These are phyloP conservation scores for Notoglanidium macrostoma DNA, from an alignment of 2,797 vertebrate species.

Conservation along the genomic window DNA sequence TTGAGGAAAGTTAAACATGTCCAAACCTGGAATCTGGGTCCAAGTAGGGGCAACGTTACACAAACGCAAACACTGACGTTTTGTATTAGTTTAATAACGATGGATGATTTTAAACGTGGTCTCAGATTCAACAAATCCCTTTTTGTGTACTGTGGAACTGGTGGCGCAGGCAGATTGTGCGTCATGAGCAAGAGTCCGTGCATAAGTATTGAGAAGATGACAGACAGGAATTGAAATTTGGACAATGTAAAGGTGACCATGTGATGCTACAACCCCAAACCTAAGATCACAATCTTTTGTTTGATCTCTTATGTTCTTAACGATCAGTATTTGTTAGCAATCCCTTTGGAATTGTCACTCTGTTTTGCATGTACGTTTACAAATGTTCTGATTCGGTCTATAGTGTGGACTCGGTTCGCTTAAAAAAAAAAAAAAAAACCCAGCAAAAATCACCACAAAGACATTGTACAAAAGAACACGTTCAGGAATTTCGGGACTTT, in stretches of 20 bases:
- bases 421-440: not conserved
- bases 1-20: not conserved
- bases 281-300: not conserved
- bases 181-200: not conserved
- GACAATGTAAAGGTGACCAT: not conserved
- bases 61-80: not conserved
- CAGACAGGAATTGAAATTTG: not conserved
- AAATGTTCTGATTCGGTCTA: not conserved
- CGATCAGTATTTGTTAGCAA: not conserved
- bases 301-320: not conserved
- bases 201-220: not conserved
- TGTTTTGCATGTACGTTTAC: not conserved
- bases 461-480: too few relatives aligned
- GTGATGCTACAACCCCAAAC: not conserved
- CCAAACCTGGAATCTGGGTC: not conserved
- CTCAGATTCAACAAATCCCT: not conserved
- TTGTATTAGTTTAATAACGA: not conserved
- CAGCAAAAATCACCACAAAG: too few relatives aligned
- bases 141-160: not conserved
- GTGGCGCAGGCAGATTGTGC: not conserved
- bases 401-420: not conserved
- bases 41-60: not conserved
- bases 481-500: not conserved
- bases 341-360: not conserved
- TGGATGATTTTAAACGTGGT: not conserved